Conservation (phyloP, 2,113 vertebrate genomes). For the Alouatta palliata region DNA sequence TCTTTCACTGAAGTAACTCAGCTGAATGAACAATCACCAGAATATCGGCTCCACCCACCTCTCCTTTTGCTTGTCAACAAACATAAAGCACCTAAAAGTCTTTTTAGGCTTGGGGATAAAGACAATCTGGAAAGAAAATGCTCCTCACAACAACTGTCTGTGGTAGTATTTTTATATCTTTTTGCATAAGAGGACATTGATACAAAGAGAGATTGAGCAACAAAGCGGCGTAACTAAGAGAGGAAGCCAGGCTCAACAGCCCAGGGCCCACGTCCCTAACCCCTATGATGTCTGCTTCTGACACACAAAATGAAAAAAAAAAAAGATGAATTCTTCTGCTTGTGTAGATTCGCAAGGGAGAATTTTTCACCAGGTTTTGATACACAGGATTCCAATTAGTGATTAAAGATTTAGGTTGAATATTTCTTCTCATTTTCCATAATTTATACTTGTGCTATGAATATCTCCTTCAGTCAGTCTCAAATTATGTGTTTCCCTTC, state of each 20-base stretch:
- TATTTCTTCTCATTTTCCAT: background rate
- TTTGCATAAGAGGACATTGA: background rate
- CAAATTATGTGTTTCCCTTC: slow-evolving; percentile 21
- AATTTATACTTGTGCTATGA: background rate
- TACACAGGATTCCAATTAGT: background rate
- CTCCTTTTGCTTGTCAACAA: background rate
- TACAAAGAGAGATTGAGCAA: background rate
- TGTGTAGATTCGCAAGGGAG: background rate
- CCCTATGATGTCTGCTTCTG: background rate
- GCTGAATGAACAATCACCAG: background rate
- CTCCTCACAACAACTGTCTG: background rate
- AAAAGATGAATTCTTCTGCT: background rate
- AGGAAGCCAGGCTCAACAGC: background rate
- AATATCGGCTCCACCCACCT: background rate
- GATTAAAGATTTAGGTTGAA: background rate
- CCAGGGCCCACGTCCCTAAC: background rate
- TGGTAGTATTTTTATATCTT: background rate
- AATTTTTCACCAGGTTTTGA: background rate
- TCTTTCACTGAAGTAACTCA: background rate
- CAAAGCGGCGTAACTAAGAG: background rate
- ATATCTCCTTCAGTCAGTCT: background rate
- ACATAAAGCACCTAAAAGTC: background rate
- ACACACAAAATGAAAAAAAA: background rate
- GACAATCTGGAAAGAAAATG: background rate
- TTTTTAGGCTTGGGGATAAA: background rate